Evolutionary conservation across 2,113 vertebrate genomes (phyloP).

Genomic region (Pedionomus torquatus): DNA sequence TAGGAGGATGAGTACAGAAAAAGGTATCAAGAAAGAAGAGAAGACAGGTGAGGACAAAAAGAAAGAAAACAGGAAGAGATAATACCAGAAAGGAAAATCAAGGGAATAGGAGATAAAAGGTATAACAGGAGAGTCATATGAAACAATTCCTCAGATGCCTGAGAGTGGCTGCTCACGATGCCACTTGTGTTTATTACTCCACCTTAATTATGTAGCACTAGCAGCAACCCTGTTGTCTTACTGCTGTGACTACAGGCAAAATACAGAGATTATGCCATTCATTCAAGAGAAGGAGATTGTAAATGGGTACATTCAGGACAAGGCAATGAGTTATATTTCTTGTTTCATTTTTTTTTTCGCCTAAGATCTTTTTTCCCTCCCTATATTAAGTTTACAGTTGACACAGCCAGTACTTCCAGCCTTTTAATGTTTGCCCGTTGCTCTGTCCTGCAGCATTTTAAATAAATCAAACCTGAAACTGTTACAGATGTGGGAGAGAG

Average conservation of each 20-base stretch:
- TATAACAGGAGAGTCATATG: background rate
- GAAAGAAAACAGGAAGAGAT: background rate
- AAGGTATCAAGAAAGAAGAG: background rate
- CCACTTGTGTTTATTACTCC: background rate
- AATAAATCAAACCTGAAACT: background rate
- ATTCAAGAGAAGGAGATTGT: background rate
- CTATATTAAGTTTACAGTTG: background rate
- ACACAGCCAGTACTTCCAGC: background rate
- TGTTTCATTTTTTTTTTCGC: background rate
- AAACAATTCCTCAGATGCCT: slow-evolving; percentile 2
- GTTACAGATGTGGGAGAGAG: background rate
- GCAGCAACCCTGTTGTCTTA: background rate
- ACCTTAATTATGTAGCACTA: background rate
- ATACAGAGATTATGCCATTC: background rate
- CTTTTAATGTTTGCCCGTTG: background rate
- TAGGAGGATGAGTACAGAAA: background rate
- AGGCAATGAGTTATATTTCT: background rate
- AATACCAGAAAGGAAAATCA: slow-evolving; percentile 9
- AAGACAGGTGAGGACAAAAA: background rate
- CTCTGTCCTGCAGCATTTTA: background rate
- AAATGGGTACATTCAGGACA: background rate
- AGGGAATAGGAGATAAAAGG: background rate
- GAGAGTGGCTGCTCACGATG: background rate
- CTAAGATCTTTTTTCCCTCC: background rate
- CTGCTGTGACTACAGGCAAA: background rate